Conservation (phyloP, 2,113 vertebrate genomes). For the Ceyx margarethae region DNA sequence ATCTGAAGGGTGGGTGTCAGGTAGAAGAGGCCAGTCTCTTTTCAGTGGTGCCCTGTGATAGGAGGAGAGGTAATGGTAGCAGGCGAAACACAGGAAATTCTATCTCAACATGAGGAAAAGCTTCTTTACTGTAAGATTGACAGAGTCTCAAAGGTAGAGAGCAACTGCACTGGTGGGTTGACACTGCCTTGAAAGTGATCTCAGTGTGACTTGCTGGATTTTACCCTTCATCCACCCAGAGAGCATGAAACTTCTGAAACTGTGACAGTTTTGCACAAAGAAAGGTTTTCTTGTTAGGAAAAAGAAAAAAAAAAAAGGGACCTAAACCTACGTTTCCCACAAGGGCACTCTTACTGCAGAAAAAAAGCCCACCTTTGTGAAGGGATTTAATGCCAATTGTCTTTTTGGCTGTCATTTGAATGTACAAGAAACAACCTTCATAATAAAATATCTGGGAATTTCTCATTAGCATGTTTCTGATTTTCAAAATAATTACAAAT, state of each 20-base stretch:
- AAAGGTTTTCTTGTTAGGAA: neutral
- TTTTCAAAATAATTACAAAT: neutral
- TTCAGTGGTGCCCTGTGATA: too few relatives aligned
- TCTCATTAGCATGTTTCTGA: neutral
- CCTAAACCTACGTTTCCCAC: neutral
- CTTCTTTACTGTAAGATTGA: too few relatives aligned
- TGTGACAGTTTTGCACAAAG: neutral
- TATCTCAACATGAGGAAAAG: too few relatives aligned
- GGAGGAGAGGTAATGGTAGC: too few relatives aligned
- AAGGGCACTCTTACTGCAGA: neutral
- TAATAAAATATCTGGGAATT: neutral
- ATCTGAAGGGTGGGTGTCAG: too few relatives aligned
- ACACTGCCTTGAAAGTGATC: rapidly evolving
- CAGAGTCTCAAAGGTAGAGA: neutral
- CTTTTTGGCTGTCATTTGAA: neutral
- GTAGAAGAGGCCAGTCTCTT: too few relatives aligned
- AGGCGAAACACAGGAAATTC: too few relatives aligned
- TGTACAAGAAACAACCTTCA: neutral
- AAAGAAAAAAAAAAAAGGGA: neutral
- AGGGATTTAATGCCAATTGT: neutral
- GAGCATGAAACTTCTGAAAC: neutral
- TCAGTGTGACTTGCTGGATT: neutral
- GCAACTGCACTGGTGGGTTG: too few relatives aligned
- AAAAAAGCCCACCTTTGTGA: neutral
- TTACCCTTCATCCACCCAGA: neutral